phyloP scores from a whole-genome alignment of 2,888 invertebrate genomes.

The Cenopis cana region DNA sequence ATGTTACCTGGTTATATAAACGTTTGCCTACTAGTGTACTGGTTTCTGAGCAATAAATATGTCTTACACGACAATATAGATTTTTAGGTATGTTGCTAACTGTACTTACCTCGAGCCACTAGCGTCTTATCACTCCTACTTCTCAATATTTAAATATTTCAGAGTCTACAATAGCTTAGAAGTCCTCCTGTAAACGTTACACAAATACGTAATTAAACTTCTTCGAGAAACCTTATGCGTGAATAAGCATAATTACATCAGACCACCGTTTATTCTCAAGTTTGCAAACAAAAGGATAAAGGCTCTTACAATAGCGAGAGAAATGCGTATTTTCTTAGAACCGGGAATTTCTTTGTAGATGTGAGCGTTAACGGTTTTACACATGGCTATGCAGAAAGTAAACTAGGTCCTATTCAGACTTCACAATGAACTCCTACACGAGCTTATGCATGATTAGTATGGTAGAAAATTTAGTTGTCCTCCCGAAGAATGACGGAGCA shows the following conservation, averaged over 20 bases:
- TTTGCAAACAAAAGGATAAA: conserved; percentile 40
- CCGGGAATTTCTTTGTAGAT: conserved; percentile 37
- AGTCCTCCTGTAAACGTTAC: background rate
- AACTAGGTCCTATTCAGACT: conserved; percentile 40
- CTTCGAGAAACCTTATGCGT: conserved; percentile 16
- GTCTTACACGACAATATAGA: too few relatives aligned
- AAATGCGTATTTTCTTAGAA: conserved; percentile 36
- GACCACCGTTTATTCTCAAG: conserved; percentile 30
- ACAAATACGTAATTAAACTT: conserved; percentile 27
- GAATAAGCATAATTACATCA: conserved; percentile 40
- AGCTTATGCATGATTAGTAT: conserved; percentile 40
- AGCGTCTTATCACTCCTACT: background rate
- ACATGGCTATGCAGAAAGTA: conserved; percentile 32
- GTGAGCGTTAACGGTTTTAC: conserved; percentile 32
- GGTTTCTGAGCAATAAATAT: too few relatives aligned
- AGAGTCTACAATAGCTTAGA: background rate
- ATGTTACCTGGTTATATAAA: too few relatives aligned
- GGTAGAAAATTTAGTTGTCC: conserved; percentile 23
- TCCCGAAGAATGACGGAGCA: conserved; percentile 7
- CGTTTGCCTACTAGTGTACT: too few relatives aligned
- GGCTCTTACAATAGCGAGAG: conserved; percentile 26
- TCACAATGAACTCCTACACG: conserved; percentile 37
- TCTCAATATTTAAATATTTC: background rate
- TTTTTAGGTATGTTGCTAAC: too few relatives aligned
- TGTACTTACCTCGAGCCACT: background rate